Conservation (phyloP, 2,888 invertebrate genomes). For the Omphaloscelis lunosa region DNA sequence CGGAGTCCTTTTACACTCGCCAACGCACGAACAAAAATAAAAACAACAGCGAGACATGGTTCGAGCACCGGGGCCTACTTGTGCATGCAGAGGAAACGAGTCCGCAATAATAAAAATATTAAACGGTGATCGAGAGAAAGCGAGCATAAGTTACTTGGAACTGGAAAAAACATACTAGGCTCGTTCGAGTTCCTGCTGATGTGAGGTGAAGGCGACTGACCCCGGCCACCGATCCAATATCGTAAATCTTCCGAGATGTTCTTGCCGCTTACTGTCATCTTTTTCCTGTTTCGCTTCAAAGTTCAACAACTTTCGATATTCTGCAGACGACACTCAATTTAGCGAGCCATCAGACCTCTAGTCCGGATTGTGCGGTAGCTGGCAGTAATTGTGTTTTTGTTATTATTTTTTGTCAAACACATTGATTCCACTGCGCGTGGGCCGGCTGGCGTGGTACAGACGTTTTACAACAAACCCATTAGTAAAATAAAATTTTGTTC, state of each 20-base stretch:
- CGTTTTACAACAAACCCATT: slow-evolving; percentile 68
- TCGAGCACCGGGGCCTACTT: slow-evolving; percentile 70
- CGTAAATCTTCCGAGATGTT: slow-evolving; percentile 79
- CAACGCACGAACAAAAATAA: slow-evolving; percentile 70
- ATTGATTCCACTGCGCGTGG: slow-evolving; percentile 67
- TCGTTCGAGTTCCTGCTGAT: slow-evolving; percentile 65
- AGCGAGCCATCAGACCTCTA: slow-evolving; percentile 57
- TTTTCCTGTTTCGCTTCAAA: slow-evolving; percentile 77
- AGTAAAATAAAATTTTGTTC: slow-evolving; percentile 68
- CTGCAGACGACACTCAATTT: slow-evolving; percentile 70
- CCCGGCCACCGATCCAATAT: slow-evolving; percentile 76
- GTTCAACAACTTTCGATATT: slow-evolving; percentile 79
- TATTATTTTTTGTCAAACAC: slow-evolving; percentile 62
- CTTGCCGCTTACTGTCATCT: slow-evolving; percentile 72
- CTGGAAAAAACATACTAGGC: slow-evolving; percentile 66
- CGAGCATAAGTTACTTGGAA: slow-evolving; percentile 72
- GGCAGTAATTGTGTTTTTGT: slow-evolving; percentile 44
- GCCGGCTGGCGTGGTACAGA: slow-evolving; percentile 72
- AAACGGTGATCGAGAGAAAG: slow-evolving; percentile 71
- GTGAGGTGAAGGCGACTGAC: slow-evolving; percentile 79
- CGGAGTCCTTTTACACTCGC: slow-evolving; percentile 65
- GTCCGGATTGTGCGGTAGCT: slow-evolving; percentile 56
- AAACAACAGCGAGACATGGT: slow-evolving; percentile 70
- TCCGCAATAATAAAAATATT: slow-evolving; percentile 73
- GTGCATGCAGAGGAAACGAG: slow-evolving; percentile 75